Conservation (phyloP, 2,797 vertebrate species). For the Alcedo atthis region DNA sequence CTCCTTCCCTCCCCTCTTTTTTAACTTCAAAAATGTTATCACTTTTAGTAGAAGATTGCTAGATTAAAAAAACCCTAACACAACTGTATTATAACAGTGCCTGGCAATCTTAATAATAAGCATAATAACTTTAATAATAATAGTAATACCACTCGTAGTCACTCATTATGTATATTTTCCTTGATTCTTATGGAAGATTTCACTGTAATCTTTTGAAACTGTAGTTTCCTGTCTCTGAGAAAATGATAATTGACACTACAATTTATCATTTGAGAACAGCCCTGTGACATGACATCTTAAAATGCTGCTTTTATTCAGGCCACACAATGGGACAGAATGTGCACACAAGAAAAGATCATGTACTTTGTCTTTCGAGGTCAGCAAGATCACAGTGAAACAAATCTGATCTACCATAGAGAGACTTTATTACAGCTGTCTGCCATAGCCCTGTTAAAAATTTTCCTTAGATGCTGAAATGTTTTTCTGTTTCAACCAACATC, state of each 20-base stretch:
- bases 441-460: background rate
- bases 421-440: background rate
- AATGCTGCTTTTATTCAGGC: constrained; percentile 5
- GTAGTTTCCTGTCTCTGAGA: constrained; percentile 9
- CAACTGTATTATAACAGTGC: background rate
- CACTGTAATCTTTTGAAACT: background rate
- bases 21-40: background rate
- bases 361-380: background rate
- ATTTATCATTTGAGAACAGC: constrained; percentile 17
- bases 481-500: background rate
- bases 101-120: constrained; percentile 20
- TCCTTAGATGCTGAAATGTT: background rate
- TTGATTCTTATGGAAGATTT: constrained; percentile 22
- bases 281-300: background rate
- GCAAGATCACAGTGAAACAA: background rate
- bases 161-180: background rate
- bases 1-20: fast-evolving
- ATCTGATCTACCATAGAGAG: background rate
- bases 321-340: background rate
- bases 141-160: background rate
- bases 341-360: background rate
- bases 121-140: constrained; percentile 14
- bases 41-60: background rate
- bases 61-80: background rate
- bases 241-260: constrained; percentile 19